phyloP scores from a whole-genome alignment of 2,113 vertebrate genomes.

The Callipepla californica region DNA sequence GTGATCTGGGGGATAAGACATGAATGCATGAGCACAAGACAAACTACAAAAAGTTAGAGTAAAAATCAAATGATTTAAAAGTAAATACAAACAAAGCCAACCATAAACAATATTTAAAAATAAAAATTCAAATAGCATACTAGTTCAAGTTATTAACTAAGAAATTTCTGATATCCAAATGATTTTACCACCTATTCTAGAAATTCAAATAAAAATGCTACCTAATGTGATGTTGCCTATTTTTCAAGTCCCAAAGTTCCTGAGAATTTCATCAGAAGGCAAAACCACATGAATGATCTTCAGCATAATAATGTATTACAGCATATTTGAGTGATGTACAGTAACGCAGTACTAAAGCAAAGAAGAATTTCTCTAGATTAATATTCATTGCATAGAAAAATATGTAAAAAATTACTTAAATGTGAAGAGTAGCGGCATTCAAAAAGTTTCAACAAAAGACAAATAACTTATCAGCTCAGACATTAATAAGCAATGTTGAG shows the following conservation, averaged over 20 bases:
- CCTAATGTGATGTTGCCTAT: not conserved
- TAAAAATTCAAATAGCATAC: not conserved
- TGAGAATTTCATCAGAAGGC: not conserved
- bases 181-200: not conserved
- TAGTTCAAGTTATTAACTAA: not conserved
- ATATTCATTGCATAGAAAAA: not conserved
- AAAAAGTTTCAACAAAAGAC: not conserved
- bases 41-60: not conserved
- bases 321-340: not conserved
- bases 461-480: not conserved
- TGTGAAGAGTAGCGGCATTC: not conserved
- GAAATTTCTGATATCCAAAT: not conserved
- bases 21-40: not conserved
- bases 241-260: not conserved
- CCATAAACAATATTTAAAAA: not conserved
- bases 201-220: not conserved
- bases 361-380: not conserved
- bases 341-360: fast-evolving
- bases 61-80: not conserved
- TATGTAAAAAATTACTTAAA: not conserved
- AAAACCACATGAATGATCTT: not conserved
- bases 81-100: not conserved
- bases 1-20: fast-evolving
- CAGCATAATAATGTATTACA: not conserved
- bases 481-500: not conserved